Evolutionary conservation across 1,140 invertebrate species (phyloP).

Genomic region (Acromyrmex heyeri): DNA sequence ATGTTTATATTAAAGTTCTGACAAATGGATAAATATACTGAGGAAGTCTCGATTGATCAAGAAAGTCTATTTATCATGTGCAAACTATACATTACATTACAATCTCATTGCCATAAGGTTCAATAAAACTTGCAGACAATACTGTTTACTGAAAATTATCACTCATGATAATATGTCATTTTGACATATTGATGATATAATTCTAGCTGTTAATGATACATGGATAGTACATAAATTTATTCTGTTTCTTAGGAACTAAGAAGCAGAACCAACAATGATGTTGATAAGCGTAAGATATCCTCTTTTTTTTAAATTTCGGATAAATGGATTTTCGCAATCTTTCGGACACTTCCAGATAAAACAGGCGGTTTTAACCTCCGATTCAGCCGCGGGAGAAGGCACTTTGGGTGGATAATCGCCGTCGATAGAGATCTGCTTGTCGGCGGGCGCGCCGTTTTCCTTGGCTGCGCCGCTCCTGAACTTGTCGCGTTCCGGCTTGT

Average conservation of each 20-base stretch:
- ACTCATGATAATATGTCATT: background rate
- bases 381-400: conserved; percentile 44
- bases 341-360: background rate
- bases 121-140: background rate
- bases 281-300: background rate
- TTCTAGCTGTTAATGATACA: background rate
- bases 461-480: conserved; percentile 68
- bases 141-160: conserved; percentile 16
- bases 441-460: conserved; percentile 78
- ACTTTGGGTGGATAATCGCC: conserved; percentile 75
- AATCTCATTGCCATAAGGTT: background rate
- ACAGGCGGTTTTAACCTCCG: conserved; percentile 81
- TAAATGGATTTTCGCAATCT: background rate
- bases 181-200: background rate
- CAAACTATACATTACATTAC: background rate
- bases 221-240: background rate
- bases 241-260: background rate
- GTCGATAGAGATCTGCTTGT: conserved; percentile 86
- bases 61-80: background rate
- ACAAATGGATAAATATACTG: too few relatives aligned
- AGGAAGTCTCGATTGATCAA: background rate
- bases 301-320: background rate
- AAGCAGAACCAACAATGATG: background rate
- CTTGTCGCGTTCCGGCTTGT: conserved; percentile 76
- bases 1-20: too few relatives aligned